These are phyloP conservation scores for Dasypus novemcinctus DNA, from an alignment of 2,113 vertebrate species.

Conservation along the genomic window DNA sequence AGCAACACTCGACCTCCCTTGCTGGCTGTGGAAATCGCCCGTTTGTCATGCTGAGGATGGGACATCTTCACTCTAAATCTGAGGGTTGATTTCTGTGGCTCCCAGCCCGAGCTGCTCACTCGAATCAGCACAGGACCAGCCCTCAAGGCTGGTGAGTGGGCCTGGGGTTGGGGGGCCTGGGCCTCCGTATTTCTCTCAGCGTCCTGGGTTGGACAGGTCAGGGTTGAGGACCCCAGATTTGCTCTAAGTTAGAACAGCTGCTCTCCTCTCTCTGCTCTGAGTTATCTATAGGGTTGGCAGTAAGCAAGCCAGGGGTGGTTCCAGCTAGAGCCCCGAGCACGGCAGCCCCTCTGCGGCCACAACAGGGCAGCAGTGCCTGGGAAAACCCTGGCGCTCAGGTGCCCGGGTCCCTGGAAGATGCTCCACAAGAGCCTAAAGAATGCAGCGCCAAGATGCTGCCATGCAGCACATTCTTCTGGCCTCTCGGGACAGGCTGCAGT, in stretches of 20 bases:
- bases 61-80: not conserved
- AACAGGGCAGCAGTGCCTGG: not conserved
- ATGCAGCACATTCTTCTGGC: not conserved
- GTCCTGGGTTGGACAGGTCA: not conserved
- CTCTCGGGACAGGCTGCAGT: not conserved
- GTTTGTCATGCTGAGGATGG: not conserved
- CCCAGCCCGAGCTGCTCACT: not conserved
- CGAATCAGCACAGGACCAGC: not conserved
- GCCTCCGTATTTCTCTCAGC: not conserved
- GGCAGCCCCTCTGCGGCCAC: not conserved
- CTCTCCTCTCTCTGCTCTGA: not conserved
- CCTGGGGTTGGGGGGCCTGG: no score
- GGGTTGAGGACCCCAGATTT: not conserved
- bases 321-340: not conserved
- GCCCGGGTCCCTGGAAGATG: not conserved
- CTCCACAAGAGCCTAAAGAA: not conserved
- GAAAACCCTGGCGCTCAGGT: not conserved
- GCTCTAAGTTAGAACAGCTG: not conserved
- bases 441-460: rapidly evolving
- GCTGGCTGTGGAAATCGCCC: not conserved
- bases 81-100: not conserved
- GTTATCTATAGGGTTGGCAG: not conserved
- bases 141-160: not conserved
- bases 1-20: not conserved
- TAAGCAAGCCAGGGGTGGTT: not conserved